Evolutionary conservation across 2,113 vertebrate genomes (phyloP).

Genomic region (Madoqua kirkii): DNA sequence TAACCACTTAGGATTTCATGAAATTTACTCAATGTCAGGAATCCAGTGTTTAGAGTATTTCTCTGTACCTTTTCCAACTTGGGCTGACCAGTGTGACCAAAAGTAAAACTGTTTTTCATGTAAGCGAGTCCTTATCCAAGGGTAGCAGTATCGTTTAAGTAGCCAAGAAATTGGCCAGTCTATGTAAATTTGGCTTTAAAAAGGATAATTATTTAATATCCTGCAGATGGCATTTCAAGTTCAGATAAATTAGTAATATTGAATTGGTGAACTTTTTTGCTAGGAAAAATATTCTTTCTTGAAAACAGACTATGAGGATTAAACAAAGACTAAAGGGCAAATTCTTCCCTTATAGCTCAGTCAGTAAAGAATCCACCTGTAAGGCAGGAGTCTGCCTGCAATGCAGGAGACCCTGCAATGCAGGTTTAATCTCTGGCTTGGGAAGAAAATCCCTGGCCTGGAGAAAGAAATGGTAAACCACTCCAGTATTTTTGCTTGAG

Average conservation of each 20-base stretch:
- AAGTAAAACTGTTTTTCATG: neutral
- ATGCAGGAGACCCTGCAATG: neutral
- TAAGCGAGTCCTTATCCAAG: neutral
- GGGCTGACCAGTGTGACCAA: neutral
- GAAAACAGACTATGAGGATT: neutral
- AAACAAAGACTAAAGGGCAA: neutral
- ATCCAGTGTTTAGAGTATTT: neutral
- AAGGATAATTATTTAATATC: neutral
- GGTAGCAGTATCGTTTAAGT: neutral
- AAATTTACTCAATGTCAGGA: constrained; percentile 5
- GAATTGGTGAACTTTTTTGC: neutral
- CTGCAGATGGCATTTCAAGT: neutral
- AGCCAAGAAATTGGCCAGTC: neutral
- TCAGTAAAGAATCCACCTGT: neutral
- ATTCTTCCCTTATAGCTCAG: neutral
- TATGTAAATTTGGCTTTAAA: neutral
- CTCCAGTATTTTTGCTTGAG: neutral
- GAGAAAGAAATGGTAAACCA: neutral
- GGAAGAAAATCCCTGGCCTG: neutral
- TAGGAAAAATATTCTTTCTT: neutral
- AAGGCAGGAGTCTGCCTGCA: neutral
- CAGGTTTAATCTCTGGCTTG: neutral
- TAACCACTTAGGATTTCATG: neutral
- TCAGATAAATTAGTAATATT: neutral
- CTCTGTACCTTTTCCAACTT: neutral